A percentile compares a stretch with the other conserved stretches of the same genome.
Conservation (phyloP, 2,888 invertebrate species). For the Leptinotarsa tumamoca region DNA sequence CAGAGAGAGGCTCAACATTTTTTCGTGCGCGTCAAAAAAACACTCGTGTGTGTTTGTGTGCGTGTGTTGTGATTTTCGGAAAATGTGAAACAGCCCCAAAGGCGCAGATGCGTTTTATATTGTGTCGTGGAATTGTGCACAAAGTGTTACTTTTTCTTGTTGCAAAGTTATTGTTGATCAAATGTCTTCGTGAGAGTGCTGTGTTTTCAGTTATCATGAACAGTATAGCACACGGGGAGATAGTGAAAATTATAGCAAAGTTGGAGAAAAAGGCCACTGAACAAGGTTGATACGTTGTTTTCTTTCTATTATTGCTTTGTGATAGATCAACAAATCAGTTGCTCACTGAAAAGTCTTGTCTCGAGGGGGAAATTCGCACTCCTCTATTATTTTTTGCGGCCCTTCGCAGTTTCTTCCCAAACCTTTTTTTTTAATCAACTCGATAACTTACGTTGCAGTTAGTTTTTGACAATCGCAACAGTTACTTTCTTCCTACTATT, state of each 20-base stretch:
- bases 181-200: slow-evolving; percentile 40
- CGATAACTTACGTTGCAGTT: no score
- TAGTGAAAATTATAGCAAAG: slow-evolving; percentile 47
- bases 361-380: no score
- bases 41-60: slow-evolving; percentile 12
- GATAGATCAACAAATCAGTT: no score
- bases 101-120: slow-evolving; percentile 43
- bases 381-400: no score
- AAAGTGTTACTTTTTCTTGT: slow-evolving; percentile 38
- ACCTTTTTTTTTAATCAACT: no score
- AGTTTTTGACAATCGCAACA: no score
- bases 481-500: no score
- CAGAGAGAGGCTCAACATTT: slow-evolving; percentile 22
- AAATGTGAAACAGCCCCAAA: slow-evolving; percentile 31
- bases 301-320: neutral
- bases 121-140: slow-evolving; percentile 40
- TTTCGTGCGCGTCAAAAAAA: slow-evolving; percentile 17
- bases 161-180: slow-evolving; percentile 36
- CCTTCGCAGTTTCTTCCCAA: no score
- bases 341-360: no score
- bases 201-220: slow-evolving; percentile 42
- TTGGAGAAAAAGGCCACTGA: slow-evolving; percentile 43
- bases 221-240: slow-evolving; percentile 43
- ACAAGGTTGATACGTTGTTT: slow-evolving; percentile 36
- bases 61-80: slow-evolving; percentile 15